phyloP scores from a whole-genome alignment of 2,113 vertebrate genomes.

The Mesoclemmys tuberculata region DNA sequence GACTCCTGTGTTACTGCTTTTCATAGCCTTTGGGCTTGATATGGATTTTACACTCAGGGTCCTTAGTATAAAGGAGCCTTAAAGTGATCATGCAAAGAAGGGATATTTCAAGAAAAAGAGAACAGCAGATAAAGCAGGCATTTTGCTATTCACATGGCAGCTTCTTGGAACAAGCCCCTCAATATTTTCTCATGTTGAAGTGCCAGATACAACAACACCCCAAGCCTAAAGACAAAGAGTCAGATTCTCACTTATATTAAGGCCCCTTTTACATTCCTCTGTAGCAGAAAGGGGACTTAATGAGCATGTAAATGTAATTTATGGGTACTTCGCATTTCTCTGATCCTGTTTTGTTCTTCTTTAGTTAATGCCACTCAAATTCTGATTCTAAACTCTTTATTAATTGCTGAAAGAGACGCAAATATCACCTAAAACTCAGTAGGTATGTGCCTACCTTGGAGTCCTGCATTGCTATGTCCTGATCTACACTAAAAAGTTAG shows the following conservation, averaged over 20 bases:
- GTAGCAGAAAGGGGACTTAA: neutral
- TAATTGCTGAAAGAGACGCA: neutral
- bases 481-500: neutral
- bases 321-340: neutral
- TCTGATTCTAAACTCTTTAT: neutral
- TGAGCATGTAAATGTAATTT: neutral
- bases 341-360: neutral
- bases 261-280: neutral
- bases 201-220: conserved; percentile 64
- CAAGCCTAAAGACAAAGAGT: conserved; percentile 51
- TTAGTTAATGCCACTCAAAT: neutral
- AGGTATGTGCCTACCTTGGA: neutral
- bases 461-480: neutral
- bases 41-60: conserved; percentile 57
- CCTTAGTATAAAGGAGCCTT: conserved; percentile 66
- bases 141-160: conserved; percentile 57
- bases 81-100: conserved; percentile 68
- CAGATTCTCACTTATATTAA: neutral
- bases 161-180: conserved; percentile 66
- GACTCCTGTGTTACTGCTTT: conserved; percentile 15
- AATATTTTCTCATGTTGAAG: conserved; percentile 61
- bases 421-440: fast-evolving
- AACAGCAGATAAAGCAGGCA: conserved; percentile 31
- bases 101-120: conserved; percentile 58
- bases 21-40: conserved; percentile 34